Evolutionary conservation across 1,140 invertebrate species (phyloP).

Genomic region (Pomacea maculata): DNA sequence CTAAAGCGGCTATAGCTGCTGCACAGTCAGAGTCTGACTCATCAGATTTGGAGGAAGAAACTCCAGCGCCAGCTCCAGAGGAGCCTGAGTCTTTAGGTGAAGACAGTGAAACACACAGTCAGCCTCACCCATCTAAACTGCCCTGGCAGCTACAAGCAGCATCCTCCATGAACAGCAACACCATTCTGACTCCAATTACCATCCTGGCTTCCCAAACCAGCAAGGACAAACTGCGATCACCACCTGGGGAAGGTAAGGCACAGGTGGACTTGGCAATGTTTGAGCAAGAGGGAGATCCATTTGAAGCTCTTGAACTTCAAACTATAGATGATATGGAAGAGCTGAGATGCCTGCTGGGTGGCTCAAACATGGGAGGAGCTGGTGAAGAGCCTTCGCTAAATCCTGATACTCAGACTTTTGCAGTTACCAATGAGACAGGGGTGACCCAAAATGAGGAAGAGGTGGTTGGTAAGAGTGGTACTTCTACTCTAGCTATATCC

Average conservation of each 20-base stretch:
- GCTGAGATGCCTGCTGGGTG: constrained; percentile 36
- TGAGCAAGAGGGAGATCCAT: constrained; percentile 52
- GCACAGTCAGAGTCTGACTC: constrained; percentile 9
- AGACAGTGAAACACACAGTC: neutral
- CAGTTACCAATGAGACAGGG: no score
- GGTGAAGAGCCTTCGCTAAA: constrained; percentile 15
- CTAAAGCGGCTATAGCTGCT: constrained; percentile 1
- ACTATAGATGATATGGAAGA: constrained; percentile 52
- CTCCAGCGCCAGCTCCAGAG: constrained; percentile 8
- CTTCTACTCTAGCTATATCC: no score
- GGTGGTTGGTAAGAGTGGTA: no score
- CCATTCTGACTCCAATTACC: constrained; percentile 42
- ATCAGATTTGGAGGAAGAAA: constrained; percentile 18
- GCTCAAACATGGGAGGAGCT: constrained; percentile 7
- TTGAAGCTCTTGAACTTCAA: constrained; percentile 52
- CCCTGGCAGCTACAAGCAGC: constrained; percentile 12
- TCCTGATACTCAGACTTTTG: neutral
- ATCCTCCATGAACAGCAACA: constrained; percentile 29
- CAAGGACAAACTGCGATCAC: constrained; percentile 10
- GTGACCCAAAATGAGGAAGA: no score
- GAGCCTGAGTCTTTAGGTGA: neutral
- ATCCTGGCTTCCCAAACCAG: constrained; percentile 12
- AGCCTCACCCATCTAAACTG: constrained; percentile 10
- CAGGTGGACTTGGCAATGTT: constrained; percentile 46
- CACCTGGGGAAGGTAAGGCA: constrained; percentile 1